Evolutionary conservation across 2,888 invertebrate genomes (phyloP).

Genomic region (Eudasyphora cyanicolor): DNA sequence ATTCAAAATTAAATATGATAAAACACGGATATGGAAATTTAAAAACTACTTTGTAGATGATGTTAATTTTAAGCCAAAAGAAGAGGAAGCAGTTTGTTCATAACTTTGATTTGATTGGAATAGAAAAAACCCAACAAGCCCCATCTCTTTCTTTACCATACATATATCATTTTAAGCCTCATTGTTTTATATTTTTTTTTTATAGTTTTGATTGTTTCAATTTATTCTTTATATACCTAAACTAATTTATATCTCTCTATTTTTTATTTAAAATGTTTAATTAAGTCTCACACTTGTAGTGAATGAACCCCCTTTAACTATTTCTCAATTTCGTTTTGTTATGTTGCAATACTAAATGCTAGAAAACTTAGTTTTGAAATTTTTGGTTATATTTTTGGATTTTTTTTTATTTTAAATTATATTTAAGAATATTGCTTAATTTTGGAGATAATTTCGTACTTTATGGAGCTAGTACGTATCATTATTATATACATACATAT

Average conservation of each 20-base stretch:
- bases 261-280: slow-evolving; percentile 8
- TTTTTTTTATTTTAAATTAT: slow-evolving; percentile 3
- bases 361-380: not conserved
- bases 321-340: slow-evolving; percentile 23
- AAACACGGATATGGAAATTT: not conserved
- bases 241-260: slow-evolving; percentile 1
- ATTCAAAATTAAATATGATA: slow-evolving; percentile 19
- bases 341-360: slow-evolving; percentile 25
- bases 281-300: not conserved
- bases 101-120: not conserved
- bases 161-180: not conserved
- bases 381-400: not conserved
- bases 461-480: not conserved
- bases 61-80: not conserved
- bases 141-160: no score
- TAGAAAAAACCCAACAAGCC: not conserved
- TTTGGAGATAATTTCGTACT: slow-evolving; percentile 22
- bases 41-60: slow-evolving; percentile 1
- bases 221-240: not conserved
- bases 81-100: not conserved
- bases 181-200: not conserved
- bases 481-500: slow-evolving; percentile 27
- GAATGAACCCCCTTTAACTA: not conserved
- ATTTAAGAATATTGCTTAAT: not conserved
- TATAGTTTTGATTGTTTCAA: slow-evolving; percentile 7